These are phyloP conservation scores for Ginglymostoma cirratum DNA, from an alignment of 2,113 vertebrate species.

Conservation along the genomic window DNA sequence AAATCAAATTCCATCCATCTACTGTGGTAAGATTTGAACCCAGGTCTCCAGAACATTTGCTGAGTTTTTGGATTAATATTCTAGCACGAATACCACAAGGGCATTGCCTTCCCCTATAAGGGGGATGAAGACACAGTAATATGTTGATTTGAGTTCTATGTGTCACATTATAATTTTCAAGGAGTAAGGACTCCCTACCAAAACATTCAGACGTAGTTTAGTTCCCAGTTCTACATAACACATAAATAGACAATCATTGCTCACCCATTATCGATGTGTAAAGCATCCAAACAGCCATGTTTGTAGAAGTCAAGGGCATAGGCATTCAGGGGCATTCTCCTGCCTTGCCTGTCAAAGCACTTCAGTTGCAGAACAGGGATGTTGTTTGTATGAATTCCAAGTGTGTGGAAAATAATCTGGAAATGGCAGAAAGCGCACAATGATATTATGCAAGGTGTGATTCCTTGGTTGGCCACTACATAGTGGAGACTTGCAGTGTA, in stretches of 20 bases:
- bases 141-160: too few relatives aligned
- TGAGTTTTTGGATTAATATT: too few relatives aligned
- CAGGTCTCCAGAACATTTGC: too few relatives aligned
- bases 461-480: neutral
- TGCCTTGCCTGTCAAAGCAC: slow-evolving; percentile 44
- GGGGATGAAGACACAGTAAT: too few relatives aligned
- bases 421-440: neutral
- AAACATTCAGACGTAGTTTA: too few relatives aligned
- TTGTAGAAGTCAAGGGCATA: slow-evolving; percentile 58
- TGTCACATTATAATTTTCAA: too few relatives aligned
- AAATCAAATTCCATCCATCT: too few relatives aligned
- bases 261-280: slow-evolving; percentile 53
- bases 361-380: slow-evolving; percentile 47
- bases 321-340: slow-evolving; percentile 50
- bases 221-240: neutral
- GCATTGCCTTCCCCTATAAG: too few relatives aligned
- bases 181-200: too few relatives aligned
- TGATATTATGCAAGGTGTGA: too few relatives aligned
- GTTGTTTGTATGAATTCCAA: slow-evolving; percentile 44
- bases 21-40: too few relatives aligned
- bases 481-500: neutral
- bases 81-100: too few relatives aligned
- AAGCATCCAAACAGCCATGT: slow-evolving; percentile 48
- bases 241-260: neutral
- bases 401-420: slow-evolving; percentile 47